Conservation (phyloP, 2,888 invertebrate species). For the Neoitamus cyanurus region DNA sequence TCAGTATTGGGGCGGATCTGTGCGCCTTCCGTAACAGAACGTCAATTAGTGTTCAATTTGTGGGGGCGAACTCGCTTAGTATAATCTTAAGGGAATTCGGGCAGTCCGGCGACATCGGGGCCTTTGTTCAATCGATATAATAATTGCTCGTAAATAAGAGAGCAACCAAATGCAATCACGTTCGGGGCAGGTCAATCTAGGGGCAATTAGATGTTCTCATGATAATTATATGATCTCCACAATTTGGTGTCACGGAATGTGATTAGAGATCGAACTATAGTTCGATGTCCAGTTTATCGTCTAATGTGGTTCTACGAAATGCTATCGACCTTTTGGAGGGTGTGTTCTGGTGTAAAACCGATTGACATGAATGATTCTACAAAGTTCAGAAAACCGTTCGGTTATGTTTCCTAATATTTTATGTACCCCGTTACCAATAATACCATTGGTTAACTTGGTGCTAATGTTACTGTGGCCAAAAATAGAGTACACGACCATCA, state of each 20-base stretch:
- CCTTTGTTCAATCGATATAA: neutral
- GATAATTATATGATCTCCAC: neutral
- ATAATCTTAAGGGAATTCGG: neutral
- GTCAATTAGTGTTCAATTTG: constrained; percentile 4
- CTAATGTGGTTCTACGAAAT: neutral
- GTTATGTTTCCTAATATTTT: no score
- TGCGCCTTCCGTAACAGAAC: neutral
- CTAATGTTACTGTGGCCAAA: no score
- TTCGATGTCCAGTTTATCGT: neutral
- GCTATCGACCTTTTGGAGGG: neutral
- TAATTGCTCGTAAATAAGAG: neutral
- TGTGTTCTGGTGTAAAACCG: no score
- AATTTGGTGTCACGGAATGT: neutral
- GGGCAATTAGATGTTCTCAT: neutral
- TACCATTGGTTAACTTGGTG: no score
- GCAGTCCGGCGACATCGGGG: neutral
- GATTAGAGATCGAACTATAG: neutral
- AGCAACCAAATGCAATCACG: neutral
- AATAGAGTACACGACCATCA: no score
- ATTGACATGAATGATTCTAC: no score
- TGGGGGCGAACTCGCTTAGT: neutral
- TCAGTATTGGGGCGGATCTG: neutral
- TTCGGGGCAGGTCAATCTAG: neutral
- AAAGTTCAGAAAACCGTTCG: no score
- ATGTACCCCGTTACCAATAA: no score